Evolutionary conservation across 1,140 invertebrate genomes (phyloP).

Genomic region (Ceratina australensis): DNA sequence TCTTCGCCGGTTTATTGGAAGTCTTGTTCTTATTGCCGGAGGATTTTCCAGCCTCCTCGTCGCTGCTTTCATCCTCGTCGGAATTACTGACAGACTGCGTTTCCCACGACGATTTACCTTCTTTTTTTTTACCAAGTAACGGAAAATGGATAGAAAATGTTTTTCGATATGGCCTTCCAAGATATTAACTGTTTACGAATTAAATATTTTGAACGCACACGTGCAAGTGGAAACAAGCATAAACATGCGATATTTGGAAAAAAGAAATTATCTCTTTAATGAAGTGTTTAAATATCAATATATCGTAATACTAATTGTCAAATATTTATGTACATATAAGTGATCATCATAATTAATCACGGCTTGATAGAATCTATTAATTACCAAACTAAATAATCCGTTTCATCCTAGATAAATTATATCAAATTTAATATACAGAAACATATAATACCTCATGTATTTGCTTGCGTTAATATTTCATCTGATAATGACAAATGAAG

Average conservation of each 20-base stretch:
- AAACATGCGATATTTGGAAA: background rate
- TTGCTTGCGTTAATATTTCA: background rate
- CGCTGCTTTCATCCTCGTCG: constrained; percentile 59
- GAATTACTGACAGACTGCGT: constrained; percentile 68
- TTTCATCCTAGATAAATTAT: too few species aligned
- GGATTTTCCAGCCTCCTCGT: constrained; percentile 62
- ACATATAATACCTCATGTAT: too few species aligned
- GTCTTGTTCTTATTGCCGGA: constrained; percentile 37
- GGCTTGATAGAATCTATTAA: too few species aligned
- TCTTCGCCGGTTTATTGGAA: constrained; percentile 52
- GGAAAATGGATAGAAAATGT: constrained; percentile 54
- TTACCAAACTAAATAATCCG: too few species aligned
- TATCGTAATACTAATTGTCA: too few species aligned
- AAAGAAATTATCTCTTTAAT: too few species aligned
- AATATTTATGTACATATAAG: too few species aligned
- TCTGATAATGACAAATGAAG: too few species aligned
- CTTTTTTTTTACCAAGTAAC: constrained; percentile 38
- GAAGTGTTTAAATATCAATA: too few species aligned
- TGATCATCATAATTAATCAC: too few species aligned
- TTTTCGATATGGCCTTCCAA: constrained; percentile 25
- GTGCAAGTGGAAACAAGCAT: background rate
- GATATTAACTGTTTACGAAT: background rate
- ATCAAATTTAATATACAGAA: too few species aligned
- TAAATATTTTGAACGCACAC: background rate
- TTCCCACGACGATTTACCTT: constrained; percentile 75